Conservation (phyloP, 92 coral and sea anemone species). For the Plumapathes pennacea region DNA sequence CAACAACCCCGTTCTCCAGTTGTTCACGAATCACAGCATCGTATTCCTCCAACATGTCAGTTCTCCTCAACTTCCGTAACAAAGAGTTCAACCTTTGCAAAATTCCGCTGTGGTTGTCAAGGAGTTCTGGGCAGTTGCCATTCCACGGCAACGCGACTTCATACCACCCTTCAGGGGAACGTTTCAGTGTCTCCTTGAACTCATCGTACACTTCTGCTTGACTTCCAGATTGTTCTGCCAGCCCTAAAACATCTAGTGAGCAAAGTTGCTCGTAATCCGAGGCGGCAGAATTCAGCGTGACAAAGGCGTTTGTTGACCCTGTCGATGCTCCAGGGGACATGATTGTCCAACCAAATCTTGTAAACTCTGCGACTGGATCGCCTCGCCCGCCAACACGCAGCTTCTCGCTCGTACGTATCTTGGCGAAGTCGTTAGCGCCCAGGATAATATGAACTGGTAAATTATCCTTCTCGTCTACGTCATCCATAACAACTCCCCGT, state of each 20-base stretch:
- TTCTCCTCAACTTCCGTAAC: conserved; percentile 4
- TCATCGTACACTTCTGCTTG: conserved; percentile 25
- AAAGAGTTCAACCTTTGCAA: conserved; percentile 19
- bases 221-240: conserved; percentile 31
- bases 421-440: conserved; percentile 60
- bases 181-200: conserved; percentile 35
- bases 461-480: conserved; percentile 31
- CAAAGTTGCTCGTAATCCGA: conserved; percentile 44
- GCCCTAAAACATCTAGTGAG: conserved; percentile 43
- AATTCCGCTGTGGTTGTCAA: conserved; percentile 32
- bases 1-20: conserved; percentile 15
- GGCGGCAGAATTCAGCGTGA: conserved; percentile 30
- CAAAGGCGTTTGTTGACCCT: conserved; percentile 13
- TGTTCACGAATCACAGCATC: conserved; percentile 22
- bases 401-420: conserved; percentile 41
- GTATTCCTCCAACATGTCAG: conserved; percentile 1
- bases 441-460: conserved; percentile 56
- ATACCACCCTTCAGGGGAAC: conserved; percentile 58
- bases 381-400: conserved; percentile 54
- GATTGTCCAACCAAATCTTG: conserved; percentile 50
- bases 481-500: conserved; percentile 23
- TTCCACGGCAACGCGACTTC: conserved; percentile 51
- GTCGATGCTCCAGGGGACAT: conserved; percentile 57
- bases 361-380: conserved; percentile 53
- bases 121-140: conserved; percentile 15